Conservation (phyloP, 1,140 invertebrate genomes). For the Drosophila biarmipes region DNA sequence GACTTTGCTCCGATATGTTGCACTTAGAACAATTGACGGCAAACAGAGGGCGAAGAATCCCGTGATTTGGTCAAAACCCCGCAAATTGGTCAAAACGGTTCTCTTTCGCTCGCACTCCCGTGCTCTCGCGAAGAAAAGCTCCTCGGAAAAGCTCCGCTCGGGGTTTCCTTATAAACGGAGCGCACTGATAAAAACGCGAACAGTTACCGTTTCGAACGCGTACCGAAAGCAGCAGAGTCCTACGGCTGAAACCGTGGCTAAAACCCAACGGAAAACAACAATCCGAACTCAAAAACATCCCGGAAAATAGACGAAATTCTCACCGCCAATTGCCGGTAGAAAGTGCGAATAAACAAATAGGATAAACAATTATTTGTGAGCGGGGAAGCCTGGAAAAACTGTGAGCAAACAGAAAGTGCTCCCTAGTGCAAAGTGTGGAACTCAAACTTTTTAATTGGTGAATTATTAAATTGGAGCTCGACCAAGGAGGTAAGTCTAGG, state of each 20-base stretch:
- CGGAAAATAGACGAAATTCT: constrained; percentile 17
- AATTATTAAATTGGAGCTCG: constrained; percentile 22
- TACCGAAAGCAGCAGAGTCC: constrained; percentile 52
- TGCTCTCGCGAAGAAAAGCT: constrained; percentile 42
- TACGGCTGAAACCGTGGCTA: constrained; percentile 14
- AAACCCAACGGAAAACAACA: constrained; percentile 22
- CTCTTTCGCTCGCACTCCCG: constrained; percentile 34
- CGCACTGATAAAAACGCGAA: constrained; percentile 62
- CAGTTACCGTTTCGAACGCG: constrained; percentile 76
- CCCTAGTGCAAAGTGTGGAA: constrained; percentile 27
- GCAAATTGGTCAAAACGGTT: constrained; percentile 56
- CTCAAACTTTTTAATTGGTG: constrained; percentile 31
- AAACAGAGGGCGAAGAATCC: constrained; percentile 31
- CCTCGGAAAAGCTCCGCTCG: constrained; percentile 29
- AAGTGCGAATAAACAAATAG: constrained; percentile 37
- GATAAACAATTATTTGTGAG: constrained; percentile 30
- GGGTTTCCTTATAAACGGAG: constrained; percentile 59
- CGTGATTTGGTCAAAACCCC: constrained; percentile 42
- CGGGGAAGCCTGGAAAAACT: constrained; percentile 4
- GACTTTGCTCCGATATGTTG: constrained; percentile 58
- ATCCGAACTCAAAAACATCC: constrained; percentile 21
- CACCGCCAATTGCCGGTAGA: constrained; percentile 55
- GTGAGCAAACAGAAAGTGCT: constrained; percentile 16
- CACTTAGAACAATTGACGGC: constrained; percentile 73
- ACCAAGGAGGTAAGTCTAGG: constrained; percentile 25